Evolutionary conservation across 1,140 invertebrate genomes (phyloP).

Genomic region (Adelges cooleyi): DNA sequence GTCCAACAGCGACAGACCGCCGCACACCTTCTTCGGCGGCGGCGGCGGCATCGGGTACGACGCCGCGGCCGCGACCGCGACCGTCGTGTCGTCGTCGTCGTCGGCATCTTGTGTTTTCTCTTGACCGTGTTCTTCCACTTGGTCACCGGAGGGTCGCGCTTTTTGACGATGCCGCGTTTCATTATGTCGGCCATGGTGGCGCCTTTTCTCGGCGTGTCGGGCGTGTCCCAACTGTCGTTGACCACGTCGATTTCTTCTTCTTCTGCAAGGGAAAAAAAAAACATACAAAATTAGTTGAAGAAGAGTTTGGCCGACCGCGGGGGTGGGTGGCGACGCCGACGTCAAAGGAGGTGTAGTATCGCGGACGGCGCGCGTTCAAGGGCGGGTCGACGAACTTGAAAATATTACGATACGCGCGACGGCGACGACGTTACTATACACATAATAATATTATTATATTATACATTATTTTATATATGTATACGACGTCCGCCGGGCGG

Average conservation of each 20-base stretch:
- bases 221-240: slow-evolving; percentile 17
- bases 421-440: too few relatives aligned
- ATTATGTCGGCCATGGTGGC: slow-evolving; percentile 22
- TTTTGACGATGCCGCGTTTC: slow-evolving; percentile 22
- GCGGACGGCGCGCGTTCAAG: too few relatives aligned
- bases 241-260: slow-evolving; percentile 23
- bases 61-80: background rate
- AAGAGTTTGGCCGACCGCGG: too few relatives aligned
- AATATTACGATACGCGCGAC: background rate
- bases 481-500: too few relatives aligned
- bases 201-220: background rate
- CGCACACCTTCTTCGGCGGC: background rate
- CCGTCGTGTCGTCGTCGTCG: background rate
- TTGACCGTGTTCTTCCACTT: slow-evolving; percentile 20
- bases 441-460: too few relatives aligned
- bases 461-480: too few relatives aligned
- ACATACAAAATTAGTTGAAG: background rate
- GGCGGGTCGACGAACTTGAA: slow-evolving; percentile 4
- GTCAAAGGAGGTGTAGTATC: background rate
- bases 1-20: slow-evolving; percentile 1
- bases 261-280: background rate
- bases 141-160: slow-evolving; percentile 14
- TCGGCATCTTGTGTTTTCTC: background rate
- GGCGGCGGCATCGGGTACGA: background rate
- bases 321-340: background rate